phyloP scores from a whole-genome alignment of 2,888 invertebrate genomes.

The Scaptomyza flava region DNA sequence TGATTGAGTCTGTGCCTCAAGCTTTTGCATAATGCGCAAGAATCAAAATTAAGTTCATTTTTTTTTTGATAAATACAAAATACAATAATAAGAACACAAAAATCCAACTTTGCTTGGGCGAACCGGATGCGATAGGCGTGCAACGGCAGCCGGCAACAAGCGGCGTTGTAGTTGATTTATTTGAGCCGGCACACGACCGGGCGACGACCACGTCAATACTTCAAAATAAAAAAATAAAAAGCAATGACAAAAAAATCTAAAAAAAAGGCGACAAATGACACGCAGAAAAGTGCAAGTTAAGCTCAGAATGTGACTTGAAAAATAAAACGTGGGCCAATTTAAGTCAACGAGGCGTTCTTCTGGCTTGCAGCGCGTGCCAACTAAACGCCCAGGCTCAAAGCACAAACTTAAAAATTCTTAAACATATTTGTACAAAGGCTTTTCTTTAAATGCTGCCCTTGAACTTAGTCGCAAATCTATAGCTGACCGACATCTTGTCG shows the following conservation, averaged over 20 bases:
- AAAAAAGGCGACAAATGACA: conserved; percentile 51
- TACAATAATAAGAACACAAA: conserved; percentile 17
- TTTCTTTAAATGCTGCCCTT: conserved; percentile 38
- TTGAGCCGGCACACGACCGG: conserved; percentile 74
- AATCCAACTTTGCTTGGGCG: conserved; percentile 60
- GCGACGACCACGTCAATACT: conserved; percentile 61
- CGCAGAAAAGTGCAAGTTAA: conserved; percentile 73
- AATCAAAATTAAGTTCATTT: background rate
- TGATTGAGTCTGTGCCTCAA: conserved; percentile 65
- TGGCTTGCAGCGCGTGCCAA: conserved; percentile 65
- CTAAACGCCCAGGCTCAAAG: conserved; percentile 49
- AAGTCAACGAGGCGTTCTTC: conserved; percentile 55
- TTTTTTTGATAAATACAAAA: conserved; percentile 4
- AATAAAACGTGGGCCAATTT: conserved; percentile 61
- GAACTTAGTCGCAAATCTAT: conserved; percentile 35
- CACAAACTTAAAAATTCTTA: conserved; percentile 19
- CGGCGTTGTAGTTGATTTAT: conserved; percentile 64
- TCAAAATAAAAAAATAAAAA: background rate
- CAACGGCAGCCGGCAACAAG: conserved; percentile 38
- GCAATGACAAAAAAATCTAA: background rate
- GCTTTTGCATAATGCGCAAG: conserved; percentile 49
- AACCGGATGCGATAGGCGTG: conserved; percentile 75
- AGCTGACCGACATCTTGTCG: conserved; percentile 71
- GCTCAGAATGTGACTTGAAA: conserved; percentile 18
- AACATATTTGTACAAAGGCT: conserved; percentile 29